These are phyloP conservation scores for Amiota communis DNA, from an alignment of 2,888 invertebrate species.

Conservation along the genomic window DNA sequence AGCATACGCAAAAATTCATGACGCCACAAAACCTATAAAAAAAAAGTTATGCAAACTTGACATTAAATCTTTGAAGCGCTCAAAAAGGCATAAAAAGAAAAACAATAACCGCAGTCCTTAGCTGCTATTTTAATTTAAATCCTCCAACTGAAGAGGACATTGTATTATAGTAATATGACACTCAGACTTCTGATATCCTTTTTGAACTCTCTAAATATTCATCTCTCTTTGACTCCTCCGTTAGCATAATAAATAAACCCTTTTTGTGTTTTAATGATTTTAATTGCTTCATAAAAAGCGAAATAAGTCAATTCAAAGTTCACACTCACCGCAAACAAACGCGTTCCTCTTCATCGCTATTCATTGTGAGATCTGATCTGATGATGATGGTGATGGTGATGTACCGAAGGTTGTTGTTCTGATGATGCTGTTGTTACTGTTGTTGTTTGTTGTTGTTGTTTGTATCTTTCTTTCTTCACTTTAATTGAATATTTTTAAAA, in stretches of 20 bases:
- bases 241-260: too few relatives aligned
- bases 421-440: conserved; percentile 14
- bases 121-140: not conserved
- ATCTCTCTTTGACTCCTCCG: not conserved
- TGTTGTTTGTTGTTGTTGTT: conserved; percentile 15
- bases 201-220: not conserved
- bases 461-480: not conserved
- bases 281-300: conserved; percentile 4
- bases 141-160: not conserved
- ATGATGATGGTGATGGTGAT: not conserved
- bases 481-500: not conserved
- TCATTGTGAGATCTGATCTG: conserved; percentile 41
- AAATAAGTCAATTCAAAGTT: conserved; percentile 6
- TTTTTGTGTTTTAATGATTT: not conserved
- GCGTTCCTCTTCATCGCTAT: conserved; percentile 54
- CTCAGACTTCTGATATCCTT: not conserved
- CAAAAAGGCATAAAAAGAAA: not conserved
- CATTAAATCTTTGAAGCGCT: too few relatives aligned
- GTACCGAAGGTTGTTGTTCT: not conserved
- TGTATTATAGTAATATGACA: not conserved
- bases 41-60: not conserved
- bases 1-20: not conserved
- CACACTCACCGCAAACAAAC: conserved; percentile 61
- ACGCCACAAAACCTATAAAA: not conserved
- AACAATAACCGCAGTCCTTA: not conserved